phyloP scores from a whole-genome alignment of 2,797 vertebrate genomes.

The Eurystomus glaucurus region DNA sequence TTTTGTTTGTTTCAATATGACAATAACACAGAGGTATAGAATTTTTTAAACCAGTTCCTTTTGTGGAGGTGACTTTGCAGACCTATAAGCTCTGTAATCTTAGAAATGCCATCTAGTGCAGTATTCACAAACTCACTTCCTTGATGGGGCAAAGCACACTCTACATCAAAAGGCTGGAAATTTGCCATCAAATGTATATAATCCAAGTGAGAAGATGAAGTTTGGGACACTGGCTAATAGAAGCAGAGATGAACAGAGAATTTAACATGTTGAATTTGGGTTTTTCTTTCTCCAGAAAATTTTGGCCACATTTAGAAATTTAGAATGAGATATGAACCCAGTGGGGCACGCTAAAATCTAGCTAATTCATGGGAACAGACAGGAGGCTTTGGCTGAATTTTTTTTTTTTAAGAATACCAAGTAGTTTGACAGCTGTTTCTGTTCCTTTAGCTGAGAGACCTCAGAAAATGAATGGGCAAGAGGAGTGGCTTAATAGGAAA shows the following conservation, averaged over 20 bases:
- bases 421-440: not conserved
- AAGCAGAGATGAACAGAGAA: not conserved
- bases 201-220: not conserved
- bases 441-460: not conserved
- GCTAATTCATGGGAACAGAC: not conserved
- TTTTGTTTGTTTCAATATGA: not conserved
- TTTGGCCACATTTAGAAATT: not conserved
- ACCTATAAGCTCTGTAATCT: not conserved
- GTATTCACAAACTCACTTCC: not conserved
- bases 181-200: not conserved
- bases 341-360: not conserved
- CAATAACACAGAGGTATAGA: not conserved
- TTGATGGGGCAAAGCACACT: not conserved
- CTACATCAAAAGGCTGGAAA: fast-evolving
- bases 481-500: not conserved
- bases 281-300: not conserved
- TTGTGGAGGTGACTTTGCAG: not conserved
- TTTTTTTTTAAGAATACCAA: not conserved
- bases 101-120: not conserved
- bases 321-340: not conserved
- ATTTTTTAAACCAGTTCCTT: not conserved
- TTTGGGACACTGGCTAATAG: not conserved
- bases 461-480: not conserved
- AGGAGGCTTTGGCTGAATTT: not conserved
- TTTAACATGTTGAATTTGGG: not conserved